Percentiles rank a stretch among this genome's conserved stretches.
These are phyloP conservation scores for Apteryx owenii DNA, from an alignment of 2,113 vertebrate species.

Conservation along the genomic window DNA sequence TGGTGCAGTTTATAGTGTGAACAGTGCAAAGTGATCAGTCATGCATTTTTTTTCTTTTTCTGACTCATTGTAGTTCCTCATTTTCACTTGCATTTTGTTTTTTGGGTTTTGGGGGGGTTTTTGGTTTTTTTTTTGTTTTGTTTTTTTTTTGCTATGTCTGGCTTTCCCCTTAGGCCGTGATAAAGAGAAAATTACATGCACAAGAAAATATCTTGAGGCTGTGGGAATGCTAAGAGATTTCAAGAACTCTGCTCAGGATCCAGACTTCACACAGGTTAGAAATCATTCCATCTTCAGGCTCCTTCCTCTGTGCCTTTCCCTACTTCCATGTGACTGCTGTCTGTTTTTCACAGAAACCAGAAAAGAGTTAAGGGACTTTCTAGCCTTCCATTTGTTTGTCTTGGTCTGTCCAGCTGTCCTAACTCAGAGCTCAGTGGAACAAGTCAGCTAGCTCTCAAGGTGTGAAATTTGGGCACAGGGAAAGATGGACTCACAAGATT, in stretches of 20 bases:
- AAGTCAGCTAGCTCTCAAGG: neutral
- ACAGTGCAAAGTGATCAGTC: neutral
- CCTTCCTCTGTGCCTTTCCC: neutral
- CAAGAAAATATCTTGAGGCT: conserved; percentile 87
- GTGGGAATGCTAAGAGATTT: conserved; percentile 93
- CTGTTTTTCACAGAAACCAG: neutral
- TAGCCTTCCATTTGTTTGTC: neutral
- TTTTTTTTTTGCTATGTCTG: neutral
- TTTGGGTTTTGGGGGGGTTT: neutral
- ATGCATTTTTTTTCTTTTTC: fast-evolving
- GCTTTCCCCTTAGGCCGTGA: conserved; percentile 83
- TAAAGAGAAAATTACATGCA: conserved; percentile 81
- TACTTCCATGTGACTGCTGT: neutral
- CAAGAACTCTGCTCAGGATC: conserved; percentile 85
- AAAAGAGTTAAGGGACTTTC: neutral
- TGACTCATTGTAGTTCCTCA: neutral
- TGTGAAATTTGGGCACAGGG: neutral
- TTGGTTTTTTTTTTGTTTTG: neutral
- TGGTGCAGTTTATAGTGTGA: neutral
- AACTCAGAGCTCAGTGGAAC: neutral
- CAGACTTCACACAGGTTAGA: conserved; percentile 91
- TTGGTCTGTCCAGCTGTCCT: neutral
- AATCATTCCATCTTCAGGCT: neutral
- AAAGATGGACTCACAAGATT: neutral
- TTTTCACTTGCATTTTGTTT: neutral